Base-by-base conservation (phyloP, 2,113 vertebrate genomes). In the Rhinopomastus cyanomelas region DNA sequence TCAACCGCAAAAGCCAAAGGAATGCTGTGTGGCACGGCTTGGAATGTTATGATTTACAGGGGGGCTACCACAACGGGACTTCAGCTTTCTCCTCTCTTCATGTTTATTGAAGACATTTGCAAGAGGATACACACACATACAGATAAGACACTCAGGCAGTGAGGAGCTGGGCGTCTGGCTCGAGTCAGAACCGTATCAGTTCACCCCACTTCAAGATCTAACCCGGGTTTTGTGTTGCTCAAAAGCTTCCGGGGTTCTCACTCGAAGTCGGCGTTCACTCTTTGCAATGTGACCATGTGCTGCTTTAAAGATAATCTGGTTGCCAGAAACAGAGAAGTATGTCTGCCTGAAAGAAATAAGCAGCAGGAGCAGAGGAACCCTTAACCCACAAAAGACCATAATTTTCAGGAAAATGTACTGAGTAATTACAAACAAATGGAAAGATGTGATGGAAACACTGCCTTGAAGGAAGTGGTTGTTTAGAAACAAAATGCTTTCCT, bases 341-440 rank as follows among this genome's bases (percentile, higher is more conserved):
- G 44, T 42, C 74, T 87, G 62, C 32, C 34, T 76, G 62, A 87
- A 86, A 88, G 59, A 83, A 91, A 88, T 9, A 51, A 95, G 42
- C 80, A 92, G 74, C 85, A 81, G 73, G 74, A 75, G 80, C 62
- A 94, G 59, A 75, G 46, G 62, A 95, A 76, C 74, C 37, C 89
- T 88, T 79, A 90, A 88, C 55, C 69, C 84, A 9, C 46, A 59
- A 42, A 80, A 82, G 51, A 76, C 16, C 0, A 0, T 67, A 37
- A 90, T 89, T 89, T 94, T 76, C 59, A 90, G 32, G 74, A 72
- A 93, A 88, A 81, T 39, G 53, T 49, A 73, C 22, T 74, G 32
- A 32, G n/a, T 56, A 77, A 95, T 90, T 62, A 81, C 90, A 94
- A 93, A 7, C 53, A 91, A 95, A 92, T 76, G 77, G 62, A 81